A percentile compares a stretch with the other conserved stretches of the same genome.
These are phyloP conservation scores for Anguilla megastoma DNA, from an alignment of 2,797 vertebrate genomes.

Conservation along the genomic window DNA sequence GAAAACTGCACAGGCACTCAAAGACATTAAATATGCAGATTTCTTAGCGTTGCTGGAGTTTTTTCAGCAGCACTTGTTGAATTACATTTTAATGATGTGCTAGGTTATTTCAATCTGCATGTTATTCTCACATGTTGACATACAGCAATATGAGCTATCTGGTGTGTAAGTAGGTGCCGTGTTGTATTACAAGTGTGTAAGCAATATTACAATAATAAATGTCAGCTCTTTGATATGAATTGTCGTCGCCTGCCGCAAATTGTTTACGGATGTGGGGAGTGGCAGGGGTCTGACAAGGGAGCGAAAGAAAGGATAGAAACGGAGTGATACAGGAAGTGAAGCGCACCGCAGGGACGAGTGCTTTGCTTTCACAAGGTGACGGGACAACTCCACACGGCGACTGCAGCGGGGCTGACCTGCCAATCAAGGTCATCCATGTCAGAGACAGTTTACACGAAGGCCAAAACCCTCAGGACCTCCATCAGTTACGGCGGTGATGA, in stretches of 20 bases:
- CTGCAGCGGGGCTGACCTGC: neutral
- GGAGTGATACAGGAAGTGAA: neutral
- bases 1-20: neutral
- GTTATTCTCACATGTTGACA: constrained; percentile 18
- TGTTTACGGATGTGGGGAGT: neutral
- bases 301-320: neutral
- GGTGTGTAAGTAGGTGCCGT: constrained; percentile 1
- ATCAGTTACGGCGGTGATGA: neutral
- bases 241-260: neutral
- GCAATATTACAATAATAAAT: constrained; percentile 21
- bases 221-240: constrained; percentile 10
- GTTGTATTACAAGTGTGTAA: neutral
- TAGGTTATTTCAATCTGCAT: constrained; percentile 3
- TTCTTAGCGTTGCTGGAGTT: neutral
- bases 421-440: neutral
- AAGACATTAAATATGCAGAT: neutral
- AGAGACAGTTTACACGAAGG: neutral
- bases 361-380: neutral
- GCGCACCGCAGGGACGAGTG: neutral
- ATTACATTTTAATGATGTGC: constrained; percentile 7
- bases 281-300: neutral
- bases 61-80: neutral
- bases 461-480: neutral
- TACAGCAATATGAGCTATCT: neutral
- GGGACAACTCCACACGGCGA: neutral